Percentiles rank a stretch among this genome's conserved stretches.
These are phyloP conservation scores for Scaeva pyrastri DNA, from an alignment of 2,888 invertebrate species.

Conservation along the genomic window DNA sequence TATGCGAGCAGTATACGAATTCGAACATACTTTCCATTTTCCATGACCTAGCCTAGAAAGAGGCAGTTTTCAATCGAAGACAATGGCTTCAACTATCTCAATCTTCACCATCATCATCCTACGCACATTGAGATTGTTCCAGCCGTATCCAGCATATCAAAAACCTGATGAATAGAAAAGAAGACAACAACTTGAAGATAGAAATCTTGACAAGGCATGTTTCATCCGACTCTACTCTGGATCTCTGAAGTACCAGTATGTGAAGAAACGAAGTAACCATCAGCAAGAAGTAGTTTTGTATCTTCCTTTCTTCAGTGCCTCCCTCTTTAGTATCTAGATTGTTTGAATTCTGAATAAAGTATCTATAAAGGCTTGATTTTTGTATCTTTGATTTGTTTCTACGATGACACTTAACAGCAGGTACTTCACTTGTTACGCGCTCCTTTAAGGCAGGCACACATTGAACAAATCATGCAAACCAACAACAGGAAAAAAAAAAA, in stretches of 20 bases:
- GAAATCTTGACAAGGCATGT: slow-evolving; percentile 60
- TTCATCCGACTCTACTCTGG: slow-evolving; percentile 4
- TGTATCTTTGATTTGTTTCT: slow-evolving; percentile 60
- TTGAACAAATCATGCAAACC: slow-evolving; percentile 21
- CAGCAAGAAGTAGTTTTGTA: slow-evolving; percentile 21
- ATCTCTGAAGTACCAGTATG: background rate
- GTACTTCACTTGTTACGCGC: slow-evolving; percentile 70
- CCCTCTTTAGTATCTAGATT: background rate
- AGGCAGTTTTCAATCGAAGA: slow-evolving; percentile 21
- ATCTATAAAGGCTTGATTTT: slow-evolving; percentile 36
- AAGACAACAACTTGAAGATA: slow-evolving; percentile 55
- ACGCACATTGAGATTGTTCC: slow-evolving; percentile 63
- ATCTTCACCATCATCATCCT: slow-evolving; percentile 48
- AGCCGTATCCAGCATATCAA: slow-evolving; percentile 48
- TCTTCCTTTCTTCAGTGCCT: background rate
- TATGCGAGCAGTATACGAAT: slow-evolving; percentile 3
- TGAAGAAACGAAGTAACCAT: background rate
- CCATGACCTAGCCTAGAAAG: slow-evolving; percentile 63
- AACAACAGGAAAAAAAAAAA: slow-evolving; percentile 30
- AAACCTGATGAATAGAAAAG: slow-evolving; percentile 44
- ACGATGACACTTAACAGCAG: slow-evolving; percentile 74
- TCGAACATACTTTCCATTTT: slow-evolving; percentile 64
- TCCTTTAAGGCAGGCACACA: slow-evolving; percentile 38
- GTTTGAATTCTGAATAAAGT: slow-evolving; percentile 39
- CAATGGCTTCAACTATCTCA: slow-evolving; percentile 47